Evolutionary conservation across 2,797 vertebrate species (phyloP).

Genomic region (Myotis vivesi): DNA sequence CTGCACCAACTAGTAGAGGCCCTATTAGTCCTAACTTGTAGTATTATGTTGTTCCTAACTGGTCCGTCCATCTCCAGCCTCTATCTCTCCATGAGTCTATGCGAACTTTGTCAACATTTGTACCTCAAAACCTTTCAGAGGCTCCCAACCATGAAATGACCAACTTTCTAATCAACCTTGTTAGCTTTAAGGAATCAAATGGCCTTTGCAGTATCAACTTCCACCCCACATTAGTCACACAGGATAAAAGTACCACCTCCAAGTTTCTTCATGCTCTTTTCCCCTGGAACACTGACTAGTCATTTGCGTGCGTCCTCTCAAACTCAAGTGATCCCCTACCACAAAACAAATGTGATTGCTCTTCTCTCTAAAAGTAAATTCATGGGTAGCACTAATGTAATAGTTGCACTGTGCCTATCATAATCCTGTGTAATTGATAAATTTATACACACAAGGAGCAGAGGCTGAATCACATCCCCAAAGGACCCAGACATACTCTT

Average conservation of each 20-base stretch:
- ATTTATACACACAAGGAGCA: background rate
- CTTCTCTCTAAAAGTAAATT: background rate
- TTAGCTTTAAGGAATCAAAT: background rate
- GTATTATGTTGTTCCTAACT: background rate
- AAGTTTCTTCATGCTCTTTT: background rate
- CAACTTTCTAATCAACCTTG: background rate
- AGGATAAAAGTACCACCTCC: background rate
- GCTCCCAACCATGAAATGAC: background rate
- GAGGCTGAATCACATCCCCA: background rate
- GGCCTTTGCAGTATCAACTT: background rate
- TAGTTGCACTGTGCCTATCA: background rate
- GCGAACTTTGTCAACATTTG: background rate
- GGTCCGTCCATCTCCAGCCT: background rate
- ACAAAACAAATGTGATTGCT: background rate
- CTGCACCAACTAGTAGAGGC: background rate
- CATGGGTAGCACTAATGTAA: background rate
- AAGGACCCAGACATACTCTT: background rate
- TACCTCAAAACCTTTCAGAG: background rate
- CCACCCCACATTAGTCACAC: background rate
- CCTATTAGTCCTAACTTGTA: background rate
- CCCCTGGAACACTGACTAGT: background rate
- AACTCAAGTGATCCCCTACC: background rate
- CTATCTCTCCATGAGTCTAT: background rate
- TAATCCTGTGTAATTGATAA: background rate
- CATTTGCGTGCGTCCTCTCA: background rate